phyloP scores from a whole-genome alignment of 2,797 vertebrate genomes.

The Coranthus polyacanthus region DNA sequence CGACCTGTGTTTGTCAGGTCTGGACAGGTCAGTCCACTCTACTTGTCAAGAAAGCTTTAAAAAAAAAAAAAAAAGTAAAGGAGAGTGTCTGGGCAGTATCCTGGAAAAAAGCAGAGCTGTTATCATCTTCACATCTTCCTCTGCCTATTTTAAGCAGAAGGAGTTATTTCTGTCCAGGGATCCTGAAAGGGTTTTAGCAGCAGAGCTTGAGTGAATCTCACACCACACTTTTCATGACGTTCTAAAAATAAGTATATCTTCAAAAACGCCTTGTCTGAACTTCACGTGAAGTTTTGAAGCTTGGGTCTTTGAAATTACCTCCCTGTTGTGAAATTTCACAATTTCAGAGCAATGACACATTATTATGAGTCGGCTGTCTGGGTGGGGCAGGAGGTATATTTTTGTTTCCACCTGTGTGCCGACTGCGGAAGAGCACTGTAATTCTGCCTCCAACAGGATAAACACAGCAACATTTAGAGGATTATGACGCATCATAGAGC shows the following conservation, averaged over 20 bases:
- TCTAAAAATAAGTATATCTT: slow-evolving; percentile 61
- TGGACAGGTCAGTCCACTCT: slow-evolving; percentile 52
- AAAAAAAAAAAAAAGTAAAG: neutral
- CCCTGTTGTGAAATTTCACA: slow-evolving; percentile 56
- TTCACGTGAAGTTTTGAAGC: slow-evolving; percentile 6
- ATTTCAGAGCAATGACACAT: slow-evolving; percentile 58
- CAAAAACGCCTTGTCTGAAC: slow-evolving; percentile 20
- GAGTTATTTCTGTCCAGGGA: slow-evolving; percentile 67
- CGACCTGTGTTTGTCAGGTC: slow-evolving; percentile 58
- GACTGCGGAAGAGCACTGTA: slow-evolving; percentile 50
- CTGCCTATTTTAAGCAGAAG: slow-evolving; percentile 62
- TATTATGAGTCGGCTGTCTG: slow-evolving; percentile 56
- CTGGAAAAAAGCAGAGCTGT: slow-evolving; percentile 26
- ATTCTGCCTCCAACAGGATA: slow-evolving; percentile 47
- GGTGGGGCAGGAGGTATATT: slow-evolving; percentile 71
- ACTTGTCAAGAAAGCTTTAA: slow-evolving; percentile 20
- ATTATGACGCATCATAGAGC: slow-evolving; percentile 47
- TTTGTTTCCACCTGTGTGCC: slow-evolving; percentile 75
- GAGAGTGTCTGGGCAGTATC: slow-evolving; percentile 11
- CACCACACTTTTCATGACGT: slow-evolving; percentile 52
- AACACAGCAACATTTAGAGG: slow-evolving; percentile 54
- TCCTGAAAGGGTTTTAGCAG: slow-evolving; percentile 47
- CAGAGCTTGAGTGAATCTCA: slow-evolving; percentile 52
- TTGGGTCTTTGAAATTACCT: slow-evolving; percentile 34
- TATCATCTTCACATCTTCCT: slow-evolving; percentile 43